Conservation (phyloP, 2,888 invertebrate genomes). For the Heliconius aoede region DNA sequence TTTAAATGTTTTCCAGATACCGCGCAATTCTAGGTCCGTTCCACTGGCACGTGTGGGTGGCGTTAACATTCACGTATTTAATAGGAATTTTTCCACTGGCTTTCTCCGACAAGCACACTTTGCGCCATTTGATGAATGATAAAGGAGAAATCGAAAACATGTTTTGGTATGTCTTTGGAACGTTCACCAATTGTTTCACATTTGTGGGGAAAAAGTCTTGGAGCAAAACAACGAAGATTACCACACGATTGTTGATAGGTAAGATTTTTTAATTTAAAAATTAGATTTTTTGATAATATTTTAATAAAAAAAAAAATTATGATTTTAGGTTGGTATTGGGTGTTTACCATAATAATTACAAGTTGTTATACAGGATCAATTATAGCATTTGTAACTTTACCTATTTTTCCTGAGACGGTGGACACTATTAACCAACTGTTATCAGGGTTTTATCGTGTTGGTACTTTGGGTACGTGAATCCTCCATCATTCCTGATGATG, state of each 20-base stretch:
- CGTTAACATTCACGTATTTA: slow-evolving; percentile 87
- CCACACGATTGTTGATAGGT: slow-evolving; percentile 89
- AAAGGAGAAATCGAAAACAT: slow-evolving; percentile 91
- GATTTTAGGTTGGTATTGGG: slow-evolving; percentile 88
- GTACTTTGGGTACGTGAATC: slow-evolving; percentile 85
- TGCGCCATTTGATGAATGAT: slow-evolving; percentile 86
- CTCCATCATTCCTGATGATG: too few relatives aligned
- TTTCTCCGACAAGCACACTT: slow-evolving; percentile 88
- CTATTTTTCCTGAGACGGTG: slow-evolving; percentile 89
- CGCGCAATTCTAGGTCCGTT: slow-evolving; percentile 93
- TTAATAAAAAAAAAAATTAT: neutral
- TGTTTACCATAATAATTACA: slow-evolving; percentile 93
- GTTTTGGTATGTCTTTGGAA: slow-evolving; percentile 95
- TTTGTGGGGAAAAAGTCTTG: slow-evolving; percentile 88
- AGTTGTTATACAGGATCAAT: slow-evolving; percentile 93
- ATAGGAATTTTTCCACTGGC: slow-evolving; percentile 89
- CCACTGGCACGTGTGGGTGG: slow-evolving; percentile 91
- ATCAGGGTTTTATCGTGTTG: slow-evolving; percentile 87
- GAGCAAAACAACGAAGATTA: slow-evolving; percentile 87
- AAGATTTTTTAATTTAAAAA: slow-evolving; percentile 45
- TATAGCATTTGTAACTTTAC: slow-evolving; percentile 92
- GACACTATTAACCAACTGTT: slow-evolving; percentile 87
- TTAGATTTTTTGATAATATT: neutral
- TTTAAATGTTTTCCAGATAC: slow-evolving; percentile 79
- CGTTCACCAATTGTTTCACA: slow-evolving; percentile 92